Evolutionary conservation across 2,797 vertebrate species (phyloP).

Genomic region (Xenopus petersii): DNA sequence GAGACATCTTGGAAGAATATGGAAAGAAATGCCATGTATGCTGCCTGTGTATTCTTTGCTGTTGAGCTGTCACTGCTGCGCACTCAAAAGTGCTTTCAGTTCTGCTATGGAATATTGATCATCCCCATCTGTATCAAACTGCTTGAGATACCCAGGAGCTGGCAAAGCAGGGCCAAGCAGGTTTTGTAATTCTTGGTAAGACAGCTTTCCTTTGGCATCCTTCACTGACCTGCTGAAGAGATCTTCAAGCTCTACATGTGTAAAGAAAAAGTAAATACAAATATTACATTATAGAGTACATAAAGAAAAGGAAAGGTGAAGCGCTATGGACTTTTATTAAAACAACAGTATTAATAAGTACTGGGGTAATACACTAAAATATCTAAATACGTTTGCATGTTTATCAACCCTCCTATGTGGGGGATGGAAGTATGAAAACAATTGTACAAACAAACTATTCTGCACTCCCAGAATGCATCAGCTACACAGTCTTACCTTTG

Average conservation of each 20-base stretch:
- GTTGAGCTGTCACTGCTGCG: constrained; percentile 54
- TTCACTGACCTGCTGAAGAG: constrained; percentile 59
- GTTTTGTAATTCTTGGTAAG: constrained; percentile 60
- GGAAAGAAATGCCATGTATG: constrained; percentile 49
- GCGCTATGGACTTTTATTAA: neutral
- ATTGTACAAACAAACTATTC: too few relatives aligned
- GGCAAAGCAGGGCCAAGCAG: constrained; percentile 55
- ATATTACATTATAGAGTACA: neutral
- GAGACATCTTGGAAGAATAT: neutral
- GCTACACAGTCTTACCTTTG: constrained; percentile 53
- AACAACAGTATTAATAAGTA: neutral
- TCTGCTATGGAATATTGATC: constrained; percentile 65
- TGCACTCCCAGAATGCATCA: too few relatives aligned
- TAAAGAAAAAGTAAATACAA: neutral
- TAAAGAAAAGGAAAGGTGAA: neutral
- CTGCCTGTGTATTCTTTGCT: constrained; percentile 39
- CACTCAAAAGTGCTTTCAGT: constrained; percentile 62
- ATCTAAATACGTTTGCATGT: too few relatives aligned
- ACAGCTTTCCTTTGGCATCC: constrained; percentile 59
- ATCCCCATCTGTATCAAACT: constrained; percentile 66
- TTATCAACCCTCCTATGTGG: too few relatives aligned
- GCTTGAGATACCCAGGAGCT: constrained; percentile 54
- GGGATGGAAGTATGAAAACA: too few relatives aligned
- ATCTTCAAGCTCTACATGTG: constrained; percentile 65
- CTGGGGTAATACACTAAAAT: too few relatives aligned